phyloP scores from a whole-genome alignment of 2,113 vertebrate species.

The Tamias sibiricus region DNA sequence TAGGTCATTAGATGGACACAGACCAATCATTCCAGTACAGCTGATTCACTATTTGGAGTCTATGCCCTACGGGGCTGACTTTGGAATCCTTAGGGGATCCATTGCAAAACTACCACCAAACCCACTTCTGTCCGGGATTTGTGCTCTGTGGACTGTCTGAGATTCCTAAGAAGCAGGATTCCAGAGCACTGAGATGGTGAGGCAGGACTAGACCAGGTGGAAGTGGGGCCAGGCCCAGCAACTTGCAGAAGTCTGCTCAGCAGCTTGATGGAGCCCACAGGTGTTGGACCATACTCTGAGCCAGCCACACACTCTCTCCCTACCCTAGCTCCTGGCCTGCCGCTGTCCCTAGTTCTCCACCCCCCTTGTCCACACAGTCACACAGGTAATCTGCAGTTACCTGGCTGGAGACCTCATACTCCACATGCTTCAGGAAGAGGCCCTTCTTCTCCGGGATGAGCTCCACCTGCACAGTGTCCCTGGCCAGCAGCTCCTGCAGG shows the following conservation, averaged over 20 bases:
- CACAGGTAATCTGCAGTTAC: conserved; percentile 71
- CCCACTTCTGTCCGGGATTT: rapidly evolving
- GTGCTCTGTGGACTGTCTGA: not conserved
- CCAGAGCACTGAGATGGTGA: not conserved
- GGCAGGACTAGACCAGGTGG: rapidly evolving
- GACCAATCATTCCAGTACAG: not conserved
- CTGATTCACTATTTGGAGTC: not conserved
- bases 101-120: not conserved
- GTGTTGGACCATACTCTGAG: not conserved
- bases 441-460: conserved; percentile 99
- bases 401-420: conserved; percentile 97
- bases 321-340: too few species aligned
- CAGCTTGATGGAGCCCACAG: not conserved
- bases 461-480: conserved; percentile 93
- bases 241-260: not conserved
- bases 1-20: not conserved
- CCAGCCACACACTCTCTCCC: not conserved
- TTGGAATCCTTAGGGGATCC: not conserved
- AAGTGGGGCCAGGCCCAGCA: not conserved
- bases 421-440: conserved; percentile 98
- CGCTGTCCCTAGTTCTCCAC: rapidly evolving
- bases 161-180: not conserved
- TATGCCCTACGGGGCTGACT: not conserved
- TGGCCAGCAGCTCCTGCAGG: conserved; percentile 91
- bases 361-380: not conserved